Conservation (phyloP, 2,797 vertebrate genomes). For the Ciconia nigra region DNA sequence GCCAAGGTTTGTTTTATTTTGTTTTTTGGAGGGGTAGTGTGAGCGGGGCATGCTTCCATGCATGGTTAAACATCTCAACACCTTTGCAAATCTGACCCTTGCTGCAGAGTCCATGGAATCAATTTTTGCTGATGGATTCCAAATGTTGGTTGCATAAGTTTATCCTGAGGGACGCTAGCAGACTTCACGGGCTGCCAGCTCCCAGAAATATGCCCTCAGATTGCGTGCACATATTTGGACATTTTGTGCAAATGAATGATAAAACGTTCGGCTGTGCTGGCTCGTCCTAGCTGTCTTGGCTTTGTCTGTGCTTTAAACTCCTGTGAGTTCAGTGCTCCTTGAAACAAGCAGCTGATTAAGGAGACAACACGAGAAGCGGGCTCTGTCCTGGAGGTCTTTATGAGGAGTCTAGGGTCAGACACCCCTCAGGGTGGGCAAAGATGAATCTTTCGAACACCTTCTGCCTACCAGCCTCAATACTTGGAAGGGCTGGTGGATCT, state of each 20-base stretch:
- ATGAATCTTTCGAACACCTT: neutral
- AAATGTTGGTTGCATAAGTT: constrained; percentile 18
- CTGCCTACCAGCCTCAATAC: neutral
- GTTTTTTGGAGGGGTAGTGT: neutral
- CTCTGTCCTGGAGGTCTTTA: neutral
- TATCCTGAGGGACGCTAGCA: constrained; percentile 47
- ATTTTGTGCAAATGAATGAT: constrained; percentile 48
- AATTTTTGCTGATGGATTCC: neutral
- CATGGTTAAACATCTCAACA: neutral
- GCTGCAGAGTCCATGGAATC: neutral
- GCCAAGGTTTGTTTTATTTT: neutral
- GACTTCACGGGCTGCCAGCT: constrained; percentile 42
- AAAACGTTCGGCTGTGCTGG: neutral
- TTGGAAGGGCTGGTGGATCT: neutral
- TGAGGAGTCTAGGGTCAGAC: neutral
- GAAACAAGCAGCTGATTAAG: neutral
- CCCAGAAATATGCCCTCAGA: constrained; percentile 39
- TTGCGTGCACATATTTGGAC: constrained; percentile 62
- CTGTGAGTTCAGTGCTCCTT: neutral
- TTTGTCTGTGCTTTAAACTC: neutral
- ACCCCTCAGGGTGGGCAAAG: neutral
- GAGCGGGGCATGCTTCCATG: neutral
- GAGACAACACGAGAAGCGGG: accelerated
- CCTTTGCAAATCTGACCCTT: neutral
- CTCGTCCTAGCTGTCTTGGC: neutral